Evolutionary conservation across 2,888 invertebrate genomes (phyloP).

Genomic region (Caenorhabditis sp.): DNA sequence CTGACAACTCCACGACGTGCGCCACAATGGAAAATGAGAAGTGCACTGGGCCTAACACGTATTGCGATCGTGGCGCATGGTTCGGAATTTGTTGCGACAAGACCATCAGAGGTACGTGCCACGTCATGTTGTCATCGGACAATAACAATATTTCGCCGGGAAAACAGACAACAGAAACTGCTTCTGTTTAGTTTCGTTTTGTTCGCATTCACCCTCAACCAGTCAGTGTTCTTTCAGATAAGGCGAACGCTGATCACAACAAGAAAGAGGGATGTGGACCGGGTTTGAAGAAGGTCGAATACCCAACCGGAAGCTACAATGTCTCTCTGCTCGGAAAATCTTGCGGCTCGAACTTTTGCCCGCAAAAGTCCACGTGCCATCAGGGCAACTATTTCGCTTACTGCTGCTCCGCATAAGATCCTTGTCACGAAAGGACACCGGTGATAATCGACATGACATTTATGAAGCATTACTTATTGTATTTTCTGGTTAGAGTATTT

Average conservation of each 20-base stretch:
- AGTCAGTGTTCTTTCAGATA: slow-evolving; percentile 9
- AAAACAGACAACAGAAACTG: neutral
- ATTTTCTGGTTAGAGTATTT: neutral
- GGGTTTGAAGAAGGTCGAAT: slow-evolving; percentile 9
- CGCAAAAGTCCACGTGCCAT: slow-evolving; percentile 37
- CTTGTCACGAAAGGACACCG: neutral
- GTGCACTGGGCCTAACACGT: slow-evolving; percentile 27
- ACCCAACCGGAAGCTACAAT: slow-evolving; percentile 3
- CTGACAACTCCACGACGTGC: slow-evolving; percentile 11
- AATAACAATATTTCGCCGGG: no score
- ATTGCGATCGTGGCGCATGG: slow-evolving; percentile 23
- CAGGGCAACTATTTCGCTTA: slow-evolving; percentile 43
- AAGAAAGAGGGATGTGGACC: slow-evolving; percentile 9
- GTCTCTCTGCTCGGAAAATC: slow-evolving; percentile 40
- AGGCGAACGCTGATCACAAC: slow-evolving; percentile 4
- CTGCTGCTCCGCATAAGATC: slow-evolving; percentile 14
- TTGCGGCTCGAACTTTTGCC: slow-evolving; percentile 33
- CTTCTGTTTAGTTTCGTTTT: no score
- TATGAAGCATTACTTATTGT: slow-evolving; percentile 2
- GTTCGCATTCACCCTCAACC: no score
- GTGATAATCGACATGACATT: slow-evolving; percentile 11
- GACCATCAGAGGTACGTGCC: slow-evolving; percentile 34
- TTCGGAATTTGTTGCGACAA: slow-evolving; percentile 32
- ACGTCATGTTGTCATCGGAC: no score
- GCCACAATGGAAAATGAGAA: neutral